Conservation (phyloP, 1,140 invertebrate genomes). For the Coboldia fuscipes region DNA sequence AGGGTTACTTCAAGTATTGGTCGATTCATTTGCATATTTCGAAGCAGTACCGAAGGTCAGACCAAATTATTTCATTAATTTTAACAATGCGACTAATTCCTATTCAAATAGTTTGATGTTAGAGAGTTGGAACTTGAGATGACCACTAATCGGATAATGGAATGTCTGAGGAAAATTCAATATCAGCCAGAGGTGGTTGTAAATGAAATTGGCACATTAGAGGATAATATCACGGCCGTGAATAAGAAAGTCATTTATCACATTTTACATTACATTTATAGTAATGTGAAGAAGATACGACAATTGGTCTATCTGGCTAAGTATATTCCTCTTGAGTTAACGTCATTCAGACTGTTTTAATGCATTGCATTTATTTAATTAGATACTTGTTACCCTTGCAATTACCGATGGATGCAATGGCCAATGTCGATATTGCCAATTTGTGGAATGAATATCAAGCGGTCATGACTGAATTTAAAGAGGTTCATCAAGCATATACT, state of each 20-base stretch:
- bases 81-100: background rate
- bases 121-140: constrained; percentile 22
- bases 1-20: constrained; percentile 45
- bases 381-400: constrained; percentile 36
- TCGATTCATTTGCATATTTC: constrained; percentile 23
- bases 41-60: constrained; percentile 25
- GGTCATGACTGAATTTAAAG: constrained; percentile 66
- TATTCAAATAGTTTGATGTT: constrained; percentile 19
- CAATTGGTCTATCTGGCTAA: constrained; percentile 62
- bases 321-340: constrained; percentile 12
- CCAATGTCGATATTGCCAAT: constrained; percentile 51
- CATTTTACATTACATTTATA: constrained; percentile 58
- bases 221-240: constrained; percentile 48
- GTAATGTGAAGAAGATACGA: constrained; percentile 43
- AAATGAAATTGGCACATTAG: constrained; percentile 26
- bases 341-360: constrained; percentile 7
- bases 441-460: constrained; percentile 52
- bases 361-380: constrained; percentile 4
- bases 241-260: constrained; percentile 54
- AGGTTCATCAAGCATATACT: constrained; percentile 50
- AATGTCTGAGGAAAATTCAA: constrained; percentile 5
- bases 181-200: constrained; percentile 2
- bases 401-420: constrained; percentile 55
- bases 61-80: constrained; percentile 6
- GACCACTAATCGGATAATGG: constrained; percentile 7